Conservation (phyloP, 2,888 invertebrate genomes). For the Drosophila setosimentum region DNA sequence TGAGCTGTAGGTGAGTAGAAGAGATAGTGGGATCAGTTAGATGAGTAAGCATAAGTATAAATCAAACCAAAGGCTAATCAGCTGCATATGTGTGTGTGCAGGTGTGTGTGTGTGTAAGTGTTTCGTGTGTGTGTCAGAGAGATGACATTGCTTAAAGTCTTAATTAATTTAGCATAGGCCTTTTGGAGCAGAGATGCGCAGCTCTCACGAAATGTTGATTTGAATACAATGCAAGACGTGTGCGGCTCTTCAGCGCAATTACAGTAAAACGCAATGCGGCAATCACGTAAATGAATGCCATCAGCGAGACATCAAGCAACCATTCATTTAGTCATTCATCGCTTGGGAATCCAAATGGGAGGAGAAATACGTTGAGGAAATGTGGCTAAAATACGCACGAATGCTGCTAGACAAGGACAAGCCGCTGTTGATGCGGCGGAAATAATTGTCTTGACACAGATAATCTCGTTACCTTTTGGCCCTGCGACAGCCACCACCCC, state of each 20-base stretch:
- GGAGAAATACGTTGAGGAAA: constrained; percentile 8
- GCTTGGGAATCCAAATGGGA: constrained; percentile 25
- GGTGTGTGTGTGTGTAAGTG: constrained; percentile 14
- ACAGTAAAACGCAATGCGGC: constrained; percentile 81
- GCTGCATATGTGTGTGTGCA: constrained; percentile 13
- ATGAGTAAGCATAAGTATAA: constrained; percentile 44
- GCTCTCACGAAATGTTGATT: constrained; percentile 55
- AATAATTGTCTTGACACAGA: constrained; percentile 82
- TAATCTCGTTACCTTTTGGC: constrained; percentile 81
- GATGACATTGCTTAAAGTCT: constrained; percentile 57
- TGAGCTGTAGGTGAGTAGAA: constrained; percentile 32
- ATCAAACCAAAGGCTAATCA: constrained; percentile 46
- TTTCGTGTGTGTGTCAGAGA: constrained; percentile 33
- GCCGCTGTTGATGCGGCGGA: constrained; percentile 76
- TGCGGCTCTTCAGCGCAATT: constrained; percentile 54
- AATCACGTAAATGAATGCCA: constrained; percentile 81
- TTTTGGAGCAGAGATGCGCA: constrained; percentile 13
- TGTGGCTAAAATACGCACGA: constrained; percentile 61
- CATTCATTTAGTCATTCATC: constrained; percentile 25
- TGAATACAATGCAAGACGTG: constrained; percentile 51
- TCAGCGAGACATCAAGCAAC: constrained; percentile 54
- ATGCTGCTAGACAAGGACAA: constrained; percentile 61
- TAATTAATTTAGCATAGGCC: constrained; percentile 66
- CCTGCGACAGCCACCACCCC: constrained; percentile 12
- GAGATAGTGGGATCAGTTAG: constrained; percentile 30